Evolutionary conservation across 2,113 vertebrate genomes (phyloP).

Genomic region (Mola mola): DNA sequence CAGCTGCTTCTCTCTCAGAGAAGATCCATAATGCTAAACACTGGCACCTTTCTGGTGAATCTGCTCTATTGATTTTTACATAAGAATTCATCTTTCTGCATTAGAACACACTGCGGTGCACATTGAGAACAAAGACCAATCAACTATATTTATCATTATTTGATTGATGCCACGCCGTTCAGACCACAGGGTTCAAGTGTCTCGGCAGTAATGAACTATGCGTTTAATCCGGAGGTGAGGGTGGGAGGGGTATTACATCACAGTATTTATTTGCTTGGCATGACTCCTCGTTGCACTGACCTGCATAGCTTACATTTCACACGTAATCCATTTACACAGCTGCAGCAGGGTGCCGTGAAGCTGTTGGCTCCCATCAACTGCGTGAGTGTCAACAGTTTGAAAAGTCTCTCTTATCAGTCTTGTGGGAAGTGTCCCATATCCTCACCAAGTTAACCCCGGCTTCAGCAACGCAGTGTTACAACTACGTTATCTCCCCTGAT

Average conservation of each 20-base stretch:
- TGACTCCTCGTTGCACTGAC: slow-evolving; percentile 35
- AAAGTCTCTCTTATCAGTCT: slow-evolving; percentile 15
- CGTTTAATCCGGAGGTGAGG: slow-evolving; percentile 41
- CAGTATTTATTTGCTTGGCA: slow-evolving; percentile 59
- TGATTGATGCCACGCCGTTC: slow-evolving; percentile 69
- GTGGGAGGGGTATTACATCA: slow-evolving; percentile 39
- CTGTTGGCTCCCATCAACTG: neutral
- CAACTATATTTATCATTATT: slow-evolving; percentile 47
- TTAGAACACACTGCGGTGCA: slow-evolving; percentile 58
- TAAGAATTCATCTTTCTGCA: slow-evolving; percentile 75
- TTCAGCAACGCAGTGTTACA: neutral
- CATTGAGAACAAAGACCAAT: slow-evolving; percentile 59
- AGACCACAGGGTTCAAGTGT: slow-evolving; percentile 49
- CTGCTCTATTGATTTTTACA: slow-evolving; percentile 78
- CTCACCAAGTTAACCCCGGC: slow-evolving; percentile 11
- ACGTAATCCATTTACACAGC: slow-evolving; percentile 50
- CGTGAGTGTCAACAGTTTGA: neutral
- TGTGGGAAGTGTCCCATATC: slow-evolving; percentile 25
- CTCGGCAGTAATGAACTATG: slow-evolving; percentile 61
- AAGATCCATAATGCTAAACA: slow-evolving; percentile 69
- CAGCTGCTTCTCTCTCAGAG: slow-evolving; percentile 57
- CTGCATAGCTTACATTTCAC: slow-evolving; percentile 49
- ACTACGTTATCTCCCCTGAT: no score
- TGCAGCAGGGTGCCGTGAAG: slow-evolving; percentile 19
- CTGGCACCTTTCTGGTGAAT: slow-evolving; percentile 64